Evolutionary conservation across 2,888 invertebrate genomes (phyloP).

Genomic region (Noctua janthina): DNA sequence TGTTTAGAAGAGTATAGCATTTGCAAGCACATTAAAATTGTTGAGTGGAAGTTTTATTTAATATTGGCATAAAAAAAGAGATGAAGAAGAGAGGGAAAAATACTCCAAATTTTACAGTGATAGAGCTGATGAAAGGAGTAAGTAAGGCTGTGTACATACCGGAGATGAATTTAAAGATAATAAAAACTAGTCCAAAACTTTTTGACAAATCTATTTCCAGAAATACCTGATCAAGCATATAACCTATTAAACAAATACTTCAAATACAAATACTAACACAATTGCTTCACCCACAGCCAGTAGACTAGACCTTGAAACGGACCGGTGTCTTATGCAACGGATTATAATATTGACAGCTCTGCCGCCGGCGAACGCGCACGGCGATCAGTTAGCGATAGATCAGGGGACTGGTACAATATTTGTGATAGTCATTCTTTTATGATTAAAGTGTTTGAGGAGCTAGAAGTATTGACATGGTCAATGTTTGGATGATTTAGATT

Average conservation of each 20-base stretch:
- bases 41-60: background rate
- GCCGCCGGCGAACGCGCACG: conserved; percentile 45
- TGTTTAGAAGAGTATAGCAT: background rate
- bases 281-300: conserved; percentile 54
- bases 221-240: background rate
- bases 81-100: background rate
- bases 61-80: background rate
- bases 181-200: background rate
- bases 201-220: background rate
- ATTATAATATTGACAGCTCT: conserved; percentile 60
- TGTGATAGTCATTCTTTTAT: conserved; percentile 38
- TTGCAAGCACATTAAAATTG: background rate
- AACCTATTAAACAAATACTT: conserved; percentile 37
- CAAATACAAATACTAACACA: conserved; percentile 22
- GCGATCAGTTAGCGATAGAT: conserved; percentile 27
- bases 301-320: conserved; percentile 62
- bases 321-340: conserved; percentile 65
- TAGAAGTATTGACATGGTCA: conserved; percentile 39
- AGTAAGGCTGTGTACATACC: background rate
- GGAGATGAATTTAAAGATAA: background rate
- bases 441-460: conserved; percentile 29
- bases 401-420: conserved; percentile 35
- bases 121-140: background rate
- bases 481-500: conserved; percentile 37
- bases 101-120: background rate